Evolutionary conservation across 2,888 invertebrate genomes (phyloP).

Genomic region (Eristalis tenax): DNA sequence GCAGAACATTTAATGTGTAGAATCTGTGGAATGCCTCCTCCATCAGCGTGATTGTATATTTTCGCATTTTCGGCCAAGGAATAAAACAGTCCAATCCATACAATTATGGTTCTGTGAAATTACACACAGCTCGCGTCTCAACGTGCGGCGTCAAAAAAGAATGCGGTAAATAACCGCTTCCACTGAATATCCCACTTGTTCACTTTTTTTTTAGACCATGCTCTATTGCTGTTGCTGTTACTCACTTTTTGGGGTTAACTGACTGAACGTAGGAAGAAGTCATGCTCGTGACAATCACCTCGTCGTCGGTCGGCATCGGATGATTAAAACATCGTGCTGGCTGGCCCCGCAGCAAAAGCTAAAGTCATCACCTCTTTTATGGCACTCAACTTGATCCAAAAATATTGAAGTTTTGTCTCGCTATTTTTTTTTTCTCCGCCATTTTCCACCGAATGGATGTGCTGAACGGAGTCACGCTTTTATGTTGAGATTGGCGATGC

Average conservation of each 20-base stretch:
- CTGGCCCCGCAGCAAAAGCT: not conserved
- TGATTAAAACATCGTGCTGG: not conserved
- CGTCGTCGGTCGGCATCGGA: not conserved
- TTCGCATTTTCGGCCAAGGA: slow-evolving; percentile 11
- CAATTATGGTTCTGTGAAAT: not conserved
- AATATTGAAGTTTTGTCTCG: slow-evolving; percentile 51
- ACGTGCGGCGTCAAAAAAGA: not conserved
- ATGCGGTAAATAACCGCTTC: not conserved
- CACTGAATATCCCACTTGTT: not conserved
- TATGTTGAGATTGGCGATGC: slow-evolving; percentile 27
- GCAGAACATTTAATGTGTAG: slow-evolving; percentile 1
- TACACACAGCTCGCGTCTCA: too few relatives aligned
- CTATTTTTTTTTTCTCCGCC: not conserved
- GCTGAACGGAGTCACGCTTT: slow-evolving; percentile 26
- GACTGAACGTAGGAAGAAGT: not conserved
- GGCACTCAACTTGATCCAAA: slow-evolving; percentile 42
- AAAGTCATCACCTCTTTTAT: slow-evolving; percentile 40
- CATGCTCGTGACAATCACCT: slow-evolving; percentile 32
- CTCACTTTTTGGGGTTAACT: not conserved
- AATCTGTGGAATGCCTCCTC: not conserved
- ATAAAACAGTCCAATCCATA: not conserved
- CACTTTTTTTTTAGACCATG: not conserved
- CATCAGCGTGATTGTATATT: slow-evolving; percentile 18
- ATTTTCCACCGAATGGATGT: not conserved
- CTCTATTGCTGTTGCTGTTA: not conserved